phyloP scores from a whole-genome alignment of 2,888 invertebrate genomes.

The Drosophila putrida region DNA sequence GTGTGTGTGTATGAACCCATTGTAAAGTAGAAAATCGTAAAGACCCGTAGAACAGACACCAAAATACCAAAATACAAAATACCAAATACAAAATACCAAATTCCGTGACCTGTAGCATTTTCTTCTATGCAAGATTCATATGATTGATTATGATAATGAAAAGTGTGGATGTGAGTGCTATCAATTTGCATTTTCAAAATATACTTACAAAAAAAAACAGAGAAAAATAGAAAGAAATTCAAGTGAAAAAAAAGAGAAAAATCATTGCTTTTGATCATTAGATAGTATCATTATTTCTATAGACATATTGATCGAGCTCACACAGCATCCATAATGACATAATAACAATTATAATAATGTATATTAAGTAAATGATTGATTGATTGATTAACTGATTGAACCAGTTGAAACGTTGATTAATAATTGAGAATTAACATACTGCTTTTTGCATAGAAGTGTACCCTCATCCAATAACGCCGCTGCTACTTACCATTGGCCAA shows the following conservation, averaged over 20 bases:
- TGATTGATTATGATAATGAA: constrained; percentile 32
- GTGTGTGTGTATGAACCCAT: constrained; percentile 36
- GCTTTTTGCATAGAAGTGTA: constrained; percentile 85
- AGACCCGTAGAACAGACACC: constrained; percentile 6
- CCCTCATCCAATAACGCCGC: constrained; percentile 87
- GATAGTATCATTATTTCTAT: constrained; percentile 24
- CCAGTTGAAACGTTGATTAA: constrained; percentile 22
- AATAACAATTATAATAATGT: constrained; percentile 15
- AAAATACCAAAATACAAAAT: constrained; percentile 6
- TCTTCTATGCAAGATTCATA: constrained; percentile 75
- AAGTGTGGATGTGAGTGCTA: constrained; percentile 60
- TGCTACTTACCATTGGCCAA: constrained; percentile 92
- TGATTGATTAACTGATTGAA: constrained; percentile 5
- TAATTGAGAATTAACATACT: constrained; percentile 81
- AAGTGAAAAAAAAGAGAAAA: not conserved
- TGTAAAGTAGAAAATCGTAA: constrained; percentile 10
- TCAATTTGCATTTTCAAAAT: constrained; percentile 53
- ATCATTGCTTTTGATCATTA: constrained; percentile 57
- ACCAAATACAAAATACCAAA: constrained; percentile 21
- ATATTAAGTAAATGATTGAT: constrained; percentile 11
- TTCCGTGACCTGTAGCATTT: constrained; percentile 34
- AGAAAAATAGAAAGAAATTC: not conserved
- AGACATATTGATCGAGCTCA: constrained; percentile 60
- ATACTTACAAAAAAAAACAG: not conserved
- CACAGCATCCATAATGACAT: constrained; percentile 42